These are phyloP conservation scores for Lacerta bilineata DNA, from an alignment of 2,797 vertebrate species.

Conservation along the genomic window DNA sequence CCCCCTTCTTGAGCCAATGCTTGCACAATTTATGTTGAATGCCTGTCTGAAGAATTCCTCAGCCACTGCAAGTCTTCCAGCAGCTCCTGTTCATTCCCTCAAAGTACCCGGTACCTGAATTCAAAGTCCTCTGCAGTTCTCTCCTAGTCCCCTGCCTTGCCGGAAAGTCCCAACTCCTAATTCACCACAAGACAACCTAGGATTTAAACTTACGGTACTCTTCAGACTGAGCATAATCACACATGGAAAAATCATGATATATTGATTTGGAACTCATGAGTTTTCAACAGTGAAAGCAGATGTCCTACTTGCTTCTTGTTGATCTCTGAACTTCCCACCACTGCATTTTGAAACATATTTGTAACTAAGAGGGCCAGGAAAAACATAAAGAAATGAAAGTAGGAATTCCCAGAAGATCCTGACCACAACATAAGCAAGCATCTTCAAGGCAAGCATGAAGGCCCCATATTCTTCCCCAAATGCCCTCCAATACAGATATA, in stretches of 20 bases:
- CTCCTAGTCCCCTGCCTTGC: neutral
- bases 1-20: neutral
- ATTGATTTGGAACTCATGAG: neutral
- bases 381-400: neutral
- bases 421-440: neutral
- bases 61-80: neutral
- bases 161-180: neutral
- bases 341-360: neutral
- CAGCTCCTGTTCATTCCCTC: neutral
- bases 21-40: neutral
- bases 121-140: neutral
- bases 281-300: neutral
- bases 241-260: neutral
- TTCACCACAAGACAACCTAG: neutral
- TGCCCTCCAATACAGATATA: neutral
- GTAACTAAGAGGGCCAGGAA: neutral
- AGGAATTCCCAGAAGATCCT: neutral
- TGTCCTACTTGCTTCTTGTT: neutral
- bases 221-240: neutral
- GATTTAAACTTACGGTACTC: neutral
- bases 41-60: neutral
- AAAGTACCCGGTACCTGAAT: too few species aligned
- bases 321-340: neutral
- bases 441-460: neutral
- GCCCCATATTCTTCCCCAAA: neutral